A percentile compares a stretch with the other conserved stretches of the same genome.
Evolutionary conservation across 2,888 invertebrate genomes (phyloP).

Genomic region (Zygogramma bicolorata): DNA sequence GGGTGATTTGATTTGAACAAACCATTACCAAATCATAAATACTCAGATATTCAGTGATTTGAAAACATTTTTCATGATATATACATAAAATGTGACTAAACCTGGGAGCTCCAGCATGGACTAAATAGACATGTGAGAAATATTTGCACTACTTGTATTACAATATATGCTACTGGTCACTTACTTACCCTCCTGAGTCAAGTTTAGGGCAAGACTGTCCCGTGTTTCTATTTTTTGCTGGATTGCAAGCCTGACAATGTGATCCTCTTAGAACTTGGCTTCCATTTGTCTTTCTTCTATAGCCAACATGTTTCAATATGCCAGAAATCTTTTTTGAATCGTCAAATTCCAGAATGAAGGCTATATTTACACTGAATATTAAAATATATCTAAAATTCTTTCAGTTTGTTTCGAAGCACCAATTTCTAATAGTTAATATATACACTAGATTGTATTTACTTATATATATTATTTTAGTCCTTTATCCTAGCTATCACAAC

Average conservation of each 20-base stretch:
- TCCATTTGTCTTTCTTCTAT: conserved; percentile 46
- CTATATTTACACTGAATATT: conserved; percentile 23
- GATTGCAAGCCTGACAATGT: conserved; percentile 60
- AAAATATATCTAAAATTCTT: not conserved
- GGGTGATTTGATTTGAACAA: too few species aligned
- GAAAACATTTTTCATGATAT: too few species aligned
- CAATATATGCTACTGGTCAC: not conserved
- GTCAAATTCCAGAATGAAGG: conserved; percentile 63
- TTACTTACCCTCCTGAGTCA: conserved; percentile 64
- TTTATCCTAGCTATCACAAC: conserved; percentile 38
- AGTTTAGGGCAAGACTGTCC: conserved; percentile 67
- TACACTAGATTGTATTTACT: not conserved
- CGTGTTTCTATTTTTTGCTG: conserved; percentile 63
- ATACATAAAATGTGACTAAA: too few species aligned
- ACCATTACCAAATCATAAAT: too few species aligned
- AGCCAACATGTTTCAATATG: conserved; percentile 56
- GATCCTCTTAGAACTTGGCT: conserved; percentile 54
- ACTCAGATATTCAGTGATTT: too few species aligned
- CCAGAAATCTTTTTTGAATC: conserved; percentile 56
- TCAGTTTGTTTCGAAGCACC: conserved; percentile 31
- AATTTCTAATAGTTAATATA: conserved; percentile 20
- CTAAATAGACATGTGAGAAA: not conserved
- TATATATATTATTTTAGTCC: conserved; percentile 20
- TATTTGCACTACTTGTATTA: not conserved
- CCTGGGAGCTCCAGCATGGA: too few species aligned